Base-by-base conservation (phyloP, 2,888 invertebrate species). In the Eupeodes latifasciatus region DNA sequence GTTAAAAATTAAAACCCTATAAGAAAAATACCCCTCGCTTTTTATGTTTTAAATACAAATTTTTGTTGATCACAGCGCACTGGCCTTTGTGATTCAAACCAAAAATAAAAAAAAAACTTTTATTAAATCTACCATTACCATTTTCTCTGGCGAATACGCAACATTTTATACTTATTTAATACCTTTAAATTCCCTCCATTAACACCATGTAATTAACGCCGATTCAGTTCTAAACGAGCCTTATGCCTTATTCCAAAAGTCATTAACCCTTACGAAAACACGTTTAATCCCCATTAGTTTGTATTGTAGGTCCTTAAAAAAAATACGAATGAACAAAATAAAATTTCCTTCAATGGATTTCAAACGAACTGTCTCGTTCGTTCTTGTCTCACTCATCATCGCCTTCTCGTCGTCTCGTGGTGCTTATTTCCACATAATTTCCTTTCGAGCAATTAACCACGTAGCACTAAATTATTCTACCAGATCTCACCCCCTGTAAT, bases 381-480 rank as follows among this genome's bases (percentile, higher is more conserved):
- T 40, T 71, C 40, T 71, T 51, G 66, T 51, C 71, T 51, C 57
- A 61, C 66, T 59, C 66, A 77, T 71, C 85, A 85, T 72, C 76
- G 62, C 74, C 67, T 16, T 11, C 27, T 62, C 51, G 47, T 77
- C 67, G 36, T n/a, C 34, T 69, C 77, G 53, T 77, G 51, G 49
- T 82, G 62, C 81, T 85, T 81, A 81, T 81, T 85, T 62, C 74
- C 53, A 85, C 77, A 81, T 81, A 81, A 85, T 81, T 81, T 81
- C 76, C 77, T 77, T 81, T 85, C 81, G 55, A 85, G 77, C 85
- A 85, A 85, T 85, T 81, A 74, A 81, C 81, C 82, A 72, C 78
- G 78, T 78, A 78, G 78, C 78, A 85, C 81, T 85, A 85, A 85
- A 85, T 85, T 85, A 85, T 85, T 85, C 79, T 62, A 57, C 61